Conservation (phyloP, 2,888 invertebrate species). For the Leucophenga montana region DNA sequence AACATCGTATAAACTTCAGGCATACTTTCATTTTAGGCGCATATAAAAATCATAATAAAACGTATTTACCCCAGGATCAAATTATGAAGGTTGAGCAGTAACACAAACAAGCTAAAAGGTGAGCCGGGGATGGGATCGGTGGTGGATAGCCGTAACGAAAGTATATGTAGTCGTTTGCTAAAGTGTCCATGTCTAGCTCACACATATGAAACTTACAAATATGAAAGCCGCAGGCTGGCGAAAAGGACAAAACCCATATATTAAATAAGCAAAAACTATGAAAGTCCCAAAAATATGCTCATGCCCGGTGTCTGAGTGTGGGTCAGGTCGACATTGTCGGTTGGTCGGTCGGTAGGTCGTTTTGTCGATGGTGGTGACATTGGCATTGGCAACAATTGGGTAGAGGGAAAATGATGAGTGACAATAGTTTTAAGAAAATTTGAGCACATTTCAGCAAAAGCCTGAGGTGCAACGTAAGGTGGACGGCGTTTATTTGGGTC, state of each 20-base stretch:
- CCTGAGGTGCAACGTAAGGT: constrained; percentile 40
- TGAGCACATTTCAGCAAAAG: constrained; percentile 66
- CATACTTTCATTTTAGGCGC: constrained; percentile 48
- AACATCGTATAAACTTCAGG: constrained; percentile 57
- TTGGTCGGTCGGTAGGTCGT: not conserved
- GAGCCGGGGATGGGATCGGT: constrained; percentile 46
- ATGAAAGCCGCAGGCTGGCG: constrained; percentile 61
- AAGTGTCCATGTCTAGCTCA: constrained; percentile 4
- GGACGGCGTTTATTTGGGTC: not conserved
- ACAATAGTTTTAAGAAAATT: constrained; percentile 49
- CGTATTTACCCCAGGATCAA: constrained; percentile 70
- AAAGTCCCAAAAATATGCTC: constrained; percentile 43
- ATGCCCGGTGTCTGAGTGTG: not conserved
- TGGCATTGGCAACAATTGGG: not conserved
- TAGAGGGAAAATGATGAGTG: no score
- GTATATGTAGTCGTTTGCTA: not conserved
- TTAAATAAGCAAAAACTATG: constrained; percentile 63
- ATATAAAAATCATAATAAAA: constrained; percentile 69
- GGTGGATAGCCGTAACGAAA: constrained; percentile 19
- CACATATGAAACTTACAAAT: constrained; percentile 42
- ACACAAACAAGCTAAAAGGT: constrained; percentile 54
- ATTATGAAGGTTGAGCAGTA: constrained; percentile 65
- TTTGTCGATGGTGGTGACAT: not conserved
- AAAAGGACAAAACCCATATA: constrained; percentile 65
- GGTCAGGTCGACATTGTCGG: not conserved